Conservation (phyloP, 2,888 invertebrate genomes). For the Eilema griseolum region DNA sequence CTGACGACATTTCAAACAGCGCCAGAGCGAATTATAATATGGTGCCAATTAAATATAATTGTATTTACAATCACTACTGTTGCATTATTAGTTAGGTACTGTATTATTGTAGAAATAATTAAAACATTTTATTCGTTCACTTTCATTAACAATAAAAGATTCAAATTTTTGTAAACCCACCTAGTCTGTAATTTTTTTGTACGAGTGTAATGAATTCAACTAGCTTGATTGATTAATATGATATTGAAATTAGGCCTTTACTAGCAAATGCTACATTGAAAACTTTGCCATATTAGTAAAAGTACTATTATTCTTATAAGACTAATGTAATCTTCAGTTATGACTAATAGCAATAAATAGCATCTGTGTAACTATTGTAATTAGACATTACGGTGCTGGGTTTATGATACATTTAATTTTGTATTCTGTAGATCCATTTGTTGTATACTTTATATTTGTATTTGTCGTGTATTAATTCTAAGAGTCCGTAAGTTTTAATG, state of each 20-base stretch:
- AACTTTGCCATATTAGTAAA: conserved; percentile 87
- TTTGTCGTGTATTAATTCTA: conserved; percentile 78
- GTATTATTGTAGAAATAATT: conserved; percentile 50
- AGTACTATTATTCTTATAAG: conserved; percentile 83
- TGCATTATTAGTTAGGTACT: conserved; percentile 59
- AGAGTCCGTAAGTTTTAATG: conserved; percentile 71
- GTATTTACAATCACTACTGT: conserved; percentile 59
- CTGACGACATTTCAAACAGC: conserved; percentile 29
- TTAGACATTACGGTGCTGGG: conserved; percentile 85
- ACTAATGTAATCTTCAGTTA: conserved; percentile 80
- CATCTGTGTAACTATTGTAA: conserved; percentile 83
- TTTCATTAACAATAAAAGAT: conserved; percentile 57
- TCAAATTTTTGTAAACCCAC: conserved; percentile 82
- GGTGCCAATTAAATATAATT: conserved; percentile 67
- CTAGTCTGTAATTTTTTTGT: conserved; percentile 81
- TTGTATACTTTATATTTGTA: conserved; percentile 78
- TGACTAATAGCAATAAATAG: conserved; percentile 73
- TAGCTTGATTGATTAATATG: conserved; percentile 72
- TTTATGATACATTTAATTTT: conserved; percentile 80
- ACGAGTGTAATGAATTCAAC: conserved; percentile 73
- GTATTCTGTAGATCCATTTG: conserved; percentile 81
- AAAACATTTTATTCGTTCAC: conserved; percentile 52
- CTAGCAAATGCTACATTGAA: conserved; percentile 84
- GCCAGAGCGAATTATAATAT: conserved; percentile 38
- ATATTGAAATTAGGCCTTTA: conserved; percentile 75